These are phyloP conservation scores for Drosophila pectinifera DNA, from an alignment of 1,140 invertebrate species.

Conservation along the genomic window DNA sequence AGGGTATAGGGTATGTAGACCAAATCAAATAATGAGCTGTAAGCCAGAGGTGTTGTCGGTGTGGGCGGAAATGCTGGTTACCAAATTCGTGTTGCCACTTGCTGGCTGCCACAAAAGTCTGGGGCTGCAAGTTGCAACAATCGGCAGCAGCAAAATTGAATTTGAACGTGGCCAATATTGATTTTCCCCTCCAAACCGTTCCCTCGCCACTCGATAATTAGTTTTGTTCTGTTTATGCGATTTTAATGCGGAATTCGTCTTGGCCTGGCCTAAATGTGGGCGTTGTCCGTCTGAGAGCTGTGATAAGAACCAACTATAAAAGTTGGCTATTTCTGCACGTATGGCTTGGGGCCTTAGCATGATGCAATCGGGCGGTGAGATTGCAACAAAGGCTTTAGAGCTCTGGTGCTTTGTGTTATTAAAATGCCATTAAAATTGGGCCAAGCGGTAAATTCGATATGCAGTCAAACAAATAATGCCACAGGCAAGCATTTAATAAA, in stretches of 20 bases:
- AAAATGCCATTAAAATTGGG: constrained; percentile 79
- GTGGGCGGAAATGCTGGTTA: constrained; percentile 62
- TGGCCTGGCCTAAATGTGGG: constrained; percentile 52
- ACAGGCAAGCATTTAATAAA: constrained; percentile 8
- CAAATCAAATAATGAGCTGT: constrained; percentile 60
- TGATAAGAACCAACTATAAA: constrained; percentile 62
- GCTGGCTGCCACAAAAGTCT: constrained; percentile 39
- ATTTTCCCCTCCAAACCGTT: constrained; percentile 38
- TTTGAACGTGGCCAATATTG: constrained; percentile 76
- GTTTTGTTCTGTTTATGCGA: constrained; percentile 75
- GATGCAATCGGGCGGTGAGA: constrained; percentile 68
- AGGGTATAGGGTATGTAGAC: constrained; percentile 34
- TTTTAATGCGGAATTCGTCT: constrained; percentile 69
- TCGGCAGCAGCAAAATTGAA: constrained; percentile 67
- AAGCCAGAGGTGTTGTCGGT: constrained; percentile 36
- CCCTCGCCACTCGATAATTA: constrained; percentile 52
- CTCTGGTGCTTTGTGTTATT: constrained; percentile 60
- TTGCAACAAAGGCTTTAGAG: constrained; percentile 56
- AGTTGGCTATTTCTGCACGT: neutral
- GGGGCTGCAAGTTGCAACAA: constrained; percentile 55
- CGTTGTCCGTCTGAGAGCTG: constrained; percentile 41
- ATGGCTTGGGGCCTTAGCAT: constrained; percentile 35
- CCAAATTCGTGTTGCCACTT: constrained; percentile 30
- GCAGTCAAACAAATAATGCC: constrained; percentile 21
- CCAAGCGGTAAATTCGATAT: constrained; percentile 49